Base-by-base conservation (phyloP, 2,888 invertebrate species). In the Synanthedon formicaeformis region DNA sequence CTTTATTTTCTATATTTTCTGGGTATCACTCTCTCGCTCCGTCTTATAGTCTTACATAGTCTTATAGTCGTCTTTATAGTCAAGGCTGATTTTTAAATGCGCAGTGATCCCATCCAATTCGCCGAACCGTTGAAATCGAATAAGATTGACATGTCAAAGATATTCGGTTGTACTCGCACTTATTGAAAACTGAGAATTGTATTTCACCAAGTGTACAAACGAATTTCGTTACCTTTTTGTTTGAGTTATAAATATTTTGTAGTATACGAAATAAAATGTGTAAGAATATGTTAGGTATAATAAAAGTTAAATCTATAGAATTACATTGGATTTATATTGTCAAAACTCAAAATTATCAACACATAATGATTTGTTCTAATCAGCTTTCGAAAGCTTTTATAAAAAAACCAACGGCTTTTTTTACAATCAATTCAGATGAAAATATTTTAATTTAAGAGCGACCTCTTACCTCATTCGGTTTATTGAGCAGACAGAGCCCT, bases 401-500 rank as follows among this genome's bases (percentile, higher is more conserved):
- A 23, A 23, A 23, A 23, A 23, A 23, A 23, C 23, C 23, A 23
- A 1, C 23, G 23, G 4, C 18, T 18, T 18, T 18, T 16, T 1
- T 2, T 16, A 16, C 16, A 16, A 23, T 23, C 5, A 4, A 23
- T 23, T 4, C 1, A 12, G 8, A 13, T 41, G 41, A 41, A 41
- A n/a, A 6, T 3, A 45, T 1, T 45, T 13, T 13, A 45, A 45
- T n/a, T 41, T n/a, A 41, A 41, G n/a, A 13, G 1, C 5, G n/a
- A 11, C 64, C 83, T 64, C 83, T 78, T 72, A 94, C 95, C 92
- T 96, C 95, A 81, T 97, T 97, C 51, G 98, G 97, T 80, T 96
- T 96, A 80, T 97, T 97, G 57, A 97, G 90, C 64, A 99, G 90
- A 81, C 99, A 99, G 61, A 97, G 90, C 41, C 96, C 96, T 69